Percentiles rank a stretch among this genome's conserved stretches.
Conservation (phyloP, 1,140 invertebrate genomes). For the Drosophila simulans region DNA sequence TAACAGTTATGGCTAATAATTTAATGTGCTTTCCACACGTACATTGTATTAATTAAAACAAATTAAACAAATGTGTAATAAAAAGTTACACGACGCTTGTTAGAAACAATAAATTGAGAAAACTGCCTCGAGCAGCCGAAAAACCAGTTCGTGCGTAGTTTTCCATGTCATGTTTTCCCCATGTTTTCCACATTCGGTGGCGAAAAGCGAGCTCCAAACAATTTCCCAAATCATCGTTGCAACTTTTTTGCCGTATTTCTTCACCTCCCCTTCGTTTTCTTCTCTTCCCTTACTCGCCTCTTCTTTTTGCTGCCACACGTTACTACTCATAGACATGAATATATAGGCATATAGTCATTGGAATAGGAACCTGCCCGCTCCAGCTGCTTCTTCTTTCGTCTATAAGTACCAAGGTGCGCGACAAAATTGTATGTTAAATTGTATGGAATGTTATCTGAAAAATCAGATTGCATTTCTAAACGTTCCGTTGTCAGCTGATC, state of each 20-base stretch:
- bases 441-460: neutral
- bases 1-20: no score
- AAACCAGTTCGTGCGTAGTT: slow-evolving; percentile 45
- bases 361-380: slow-evolving; percentile 47
- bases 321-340: slow-evolving; percentile 45
- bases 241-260: slow-evolving; percentile 31
- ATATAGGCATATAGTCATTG: slow-evolving; percentile 10
- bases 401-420: slow-evolving; percentile 69
- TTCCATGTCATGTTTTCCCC: slow-evolving; percentile 55
- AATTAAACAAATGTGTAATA: neutral
- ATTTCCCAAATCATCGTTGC: slow-evolving; percentile 54
- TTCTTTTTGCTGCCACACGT: slow-evolving; percentile 35
- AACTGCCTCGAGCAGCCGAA: slow-evolving; percentile 25
- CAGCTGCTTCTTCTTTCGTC: slow-evolving; percentile 65
- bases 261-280: no score
- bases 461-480: neutral
- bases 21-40: no score
- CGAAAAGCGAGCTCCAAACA: slow-evolving; percentile 31
- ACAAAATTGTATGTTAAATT: neutral
- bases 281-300: neutral
- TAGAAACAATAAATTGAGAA: neutral
- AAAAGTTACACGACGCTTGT: neutral
- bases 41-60: neutral
- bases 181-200: slow-evolving; percentile 35
- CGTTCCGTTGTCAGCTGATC: no score